Percentiles rank a stretch among this genome's conserved stretches.
phyloP scores from a whole-genome alignment of 2,888 invertebrate genomes.

The Spialia ferax region DNA sequence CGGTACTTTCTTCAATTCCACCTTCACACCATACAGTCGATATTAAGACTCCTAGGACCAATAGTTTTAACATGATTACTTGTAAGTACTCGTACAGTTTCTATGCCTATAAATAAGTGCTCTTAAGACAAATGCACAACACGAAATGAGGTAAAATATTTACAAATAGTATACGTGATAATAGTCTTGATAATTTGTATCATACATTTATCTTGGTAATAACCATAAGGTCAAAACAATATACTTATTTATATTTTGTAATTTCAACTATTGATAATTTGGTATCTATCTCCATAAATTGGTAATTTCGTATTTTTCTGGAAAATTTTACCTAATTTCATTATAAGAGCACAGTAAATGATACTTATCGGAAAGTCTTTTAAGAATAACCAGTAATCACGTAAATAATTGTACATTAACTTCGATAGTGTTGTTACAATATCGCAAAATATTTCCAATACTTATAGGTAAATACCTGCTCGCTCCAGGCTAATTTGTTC shows the following conservation, averaged over 20 bases:
- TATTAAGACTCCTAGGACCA: background rate
- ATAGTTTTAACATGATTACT: conserved; percentile 17
- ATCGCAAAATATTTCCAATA: background rate
- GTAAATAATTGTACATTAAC: background rate
- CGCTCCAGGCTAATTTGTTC: background rate
- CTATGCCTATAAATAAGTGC: background rate
- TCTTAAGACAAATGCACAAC: background rate
- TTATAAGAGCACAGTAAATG: too few species aligned
- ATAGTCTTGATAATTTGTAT: background rate
- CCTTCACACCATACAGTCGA: conserved; percentile 13
- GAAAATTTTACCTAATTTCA: too few species aligned
- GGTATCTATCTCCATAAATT: too few species aligned
- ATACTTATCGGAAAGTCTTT: too few species aligned
- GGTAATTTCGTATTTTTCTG: too few species aligned
- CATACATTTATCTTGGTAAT: background rate
- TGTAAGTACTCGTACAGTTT: background rate
- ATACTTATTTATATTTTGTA: background rate
- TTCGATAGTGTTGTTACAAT: background rate
- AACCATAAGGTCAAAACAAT: background rate
- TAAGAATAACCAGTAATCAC: too few species aligned
- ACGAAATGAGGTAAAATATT: background rate
- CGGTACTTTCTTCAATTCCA: conserved; percentile 13
- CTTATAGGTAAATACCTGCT: background rate
- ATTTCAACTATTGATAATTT: too few species aligned
- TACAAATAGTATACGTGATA: background rate